Percentiles rank a stretch among this genome's conserved stretches.
Evolutionary conservation across 1,140 invertebrate genomes (phyloP).

Genomic region (Nymphalis io): DNA sequence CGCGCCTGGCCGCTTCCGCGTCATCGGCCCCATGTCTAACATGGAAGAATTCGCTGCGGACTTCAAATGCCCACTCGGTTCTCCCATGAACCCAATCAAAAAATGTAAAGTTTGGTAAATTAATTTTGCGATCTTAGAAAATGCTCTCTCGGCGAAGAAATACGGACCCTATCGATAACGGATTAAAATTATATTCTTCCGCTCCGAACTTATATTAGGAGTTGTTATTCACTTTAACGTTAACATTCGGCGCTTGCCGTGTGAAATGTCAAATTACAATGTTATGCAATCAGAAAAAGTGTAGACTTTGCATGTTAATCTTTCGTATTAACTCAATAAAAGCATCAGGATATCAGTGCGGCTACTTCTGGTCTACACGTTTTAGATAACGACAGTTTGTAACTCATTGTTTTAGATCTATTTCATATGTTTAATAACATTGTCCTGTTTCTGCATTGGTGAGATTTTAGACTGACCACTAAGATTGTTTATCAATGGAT

Average conservation of each 20-base stretch:
- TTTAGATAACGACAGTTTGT: neutral
- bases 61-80: constrained; percentile 91
- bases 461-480: constrained; percentile 34
- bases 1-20: constrained; percentile 90
- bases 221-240: constrained; percentile 19
- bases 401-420: constrained; percentile 19
- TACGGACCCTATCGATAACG: constrained; percentile 13
- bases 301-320: neutral
- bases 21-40: constrained; percentile 94
- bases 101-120: constrained; percentile 93
- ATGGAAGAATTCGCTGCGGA: constrained; percentile 92
- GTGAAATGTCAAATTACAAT: constrained; percentile 10
- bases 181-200: constrained; percentile 1
- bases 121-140: constrained; percentile 8
- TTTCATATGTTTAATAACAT: constrained; percentile 1
- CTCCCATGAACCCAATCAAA: constrained; percentile 92
- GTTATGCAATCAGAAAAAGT: neutral
- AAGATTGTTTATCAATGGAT: constrained; percentile 16
- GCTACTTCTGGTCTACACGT: neutral
- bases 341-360: neutral
- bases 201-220: constrained; percentile 1
- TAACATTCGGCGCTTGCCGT: constrained; percentile 11
- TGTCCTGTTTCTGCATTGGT: constrained; percentile 9
- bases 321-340: neutral
- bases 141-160: constrained; percentile 29